Base-by-base conservation (phyloP, 2,113 vertebrate species). In the Patagioenas fasciata region DNA sequence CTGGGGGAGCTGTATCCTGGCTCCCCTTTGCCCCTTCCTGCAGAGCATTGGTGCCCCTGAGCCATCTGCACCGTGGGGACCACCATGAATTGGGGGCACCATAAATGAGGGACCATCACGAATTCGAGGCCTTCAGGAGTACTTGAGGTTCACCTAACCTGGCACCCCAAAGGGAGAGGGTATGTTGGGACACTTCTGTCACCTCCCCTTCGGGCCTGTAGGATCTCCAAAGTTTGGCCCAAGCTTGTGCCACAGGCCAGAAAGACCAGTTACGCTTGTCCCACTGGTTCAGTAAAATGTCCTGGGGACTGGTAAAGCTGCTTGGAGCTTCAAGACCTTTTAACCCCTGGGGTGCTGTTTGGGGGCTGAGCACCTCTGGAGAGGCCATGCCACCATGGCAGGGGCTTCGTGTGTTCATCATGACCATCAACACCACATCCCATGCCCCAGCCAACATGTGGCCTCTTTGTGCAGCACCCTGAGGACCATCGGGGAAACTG, bases 401-500 rank as follows among this genome's bases (percentile, higher is more conserved):
- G 0, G 0, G 50, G 19, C 67, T 74, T 47, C 11, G 14, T 2
- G 32, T 18, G 24, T 47, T 56, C 44, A 28, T 11, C 44, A 34
- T 15, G 24, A 40, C 48, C 48, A 24, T 50, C 19, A 15, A 0
- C 1, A 13, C n/a, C 26, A 2, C 6, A 20, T 0, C 40, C 47
- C 42, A 34, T 0, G 1, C 20, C 57, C 34, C 25, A 26, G 44
- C 71, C 44, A 60, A 32, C 40, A 40, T 0, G 0, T 24, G 53
- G 10, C 29, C 51, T 71, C 34, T 69, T 79, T 44, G 31, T 2
- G 1, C 40, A 56, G 58, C 25, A 29, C 24, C 34, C 5, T 23
- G 31, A 5, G 40, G 29, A 23, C 48, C 54, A 5, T 18, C 25
- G 34, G 65, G 87, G 38, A 88, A 85, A 91, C 50, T 15, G 54